Evolutionary conservation across 1,140 invertebrate species (phyloP).

Genomic region (Pseudomyrmex cubaensis): DNA sequence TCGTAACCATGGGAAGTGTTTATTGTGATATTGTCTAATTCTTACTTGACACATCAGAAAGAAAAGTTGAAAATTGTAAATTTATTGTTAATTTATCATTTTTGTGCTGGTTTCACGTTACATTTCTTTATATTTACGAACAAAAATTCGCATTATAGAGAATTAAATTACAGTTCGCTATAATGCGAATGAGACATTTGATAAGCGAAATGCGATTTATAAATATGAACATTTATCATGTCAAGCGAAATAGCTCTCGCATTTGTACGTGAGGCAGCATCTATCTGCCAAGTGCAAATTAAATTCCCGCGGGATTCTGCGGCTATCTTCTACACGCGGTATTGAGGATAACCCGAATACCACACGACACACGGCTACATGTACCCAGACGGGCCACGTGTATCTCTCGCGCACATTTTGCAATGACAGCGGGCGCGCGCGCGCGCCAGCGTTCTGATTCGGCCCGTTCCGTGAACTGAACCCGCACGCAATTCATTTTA

Average conservation of each 20-base stretch:
- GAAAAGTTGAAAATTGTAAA: too few relatives aligned
- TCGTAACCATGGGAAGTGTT: too few relatives aligned
- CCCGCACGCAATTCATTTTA: constrained; percentile 60
- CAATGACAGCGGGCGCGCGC: constrained; percentile 1
- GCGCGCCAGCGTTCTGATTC: constrained; percentile 15
- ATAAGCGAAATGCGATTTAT: constrained; percentile 8
- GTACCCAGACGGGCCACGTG: constrained; percentile 22
- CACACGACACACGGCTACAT: constrained; percentile 35
- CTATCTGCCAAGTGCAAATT: constrained; percentile 44
- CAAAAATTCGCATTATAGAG: too few relatives aligned
- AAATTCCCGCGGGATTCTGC: constrained; percentile 61
- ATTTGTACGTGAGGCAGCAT: constrained; percentile 29
- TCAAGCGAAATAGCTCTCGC: neutral
- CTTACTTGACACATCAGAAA: too few relatives aligned
- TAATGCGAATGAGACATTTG: neutral
- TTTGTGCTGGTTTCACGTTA: too few relatives aligned
- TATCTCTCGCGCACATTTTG: constrained; percentile 54
- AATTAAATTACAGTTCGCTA: too few relatives aligned
- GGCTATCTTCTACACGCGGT: constrained; percentile 34
- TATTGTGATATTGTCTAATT: too few relatives aligned
- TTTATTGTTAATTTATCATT: too few relatives aligned
- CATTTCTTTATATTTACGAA: neutral
- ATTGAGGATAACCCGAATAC: constrained; percentile 57
- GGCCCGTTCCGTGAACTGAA: constrained; percentile 36
- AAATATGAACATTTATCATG: constrained; percentile 39